Percentiles rank a stretch among this genome's conserved stretches.
phyloP scores from a whole-genome alignment of 2,113 vertebrate species.

The Leptobrachium leishanense region DNA sequence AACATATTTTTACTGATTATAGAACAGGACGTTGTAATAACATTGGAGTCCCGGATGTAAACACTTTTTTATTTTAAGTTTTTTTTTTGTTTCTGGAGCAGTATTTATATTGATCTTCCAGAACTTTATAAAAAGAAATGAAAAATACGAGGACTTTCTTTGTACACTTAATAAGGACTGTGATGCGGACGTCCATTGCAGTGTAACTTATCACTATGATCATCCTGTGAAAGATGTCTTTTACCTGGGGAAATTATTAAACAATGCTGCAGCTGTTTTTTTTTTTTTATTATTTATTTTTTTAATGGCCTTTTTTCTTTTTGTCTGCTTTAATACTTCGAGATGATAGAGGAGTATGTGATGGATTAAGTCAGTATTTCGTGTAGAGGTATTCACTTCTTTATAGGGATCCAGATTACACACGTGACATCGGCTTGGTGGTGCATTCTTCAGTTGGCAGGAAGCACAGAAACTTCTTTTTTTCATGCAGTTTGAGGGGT shows the following conservation, averaged over 20 bases:
- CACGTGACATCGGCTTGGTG: no score
- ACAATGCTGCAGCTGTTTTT: conserved; percentile 52
- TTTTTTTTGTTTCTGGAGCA: conserved; percentile 67
- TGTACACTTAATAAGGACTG: conserved; percentile 64
- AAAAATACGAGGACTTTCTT: conserved; percentile 65
- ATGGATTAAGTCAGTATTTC: no score
- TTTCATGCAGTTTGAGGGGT: no score
- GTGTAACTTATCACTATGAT: conserved; percentile 65
- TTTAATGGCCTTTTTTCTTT: background rate
- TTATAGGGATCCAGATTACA: no score
- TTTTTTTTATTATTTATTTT: background rate
- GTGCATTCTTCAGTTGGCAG: no score
- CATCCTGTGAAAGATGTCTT: conserved; percentile 75
- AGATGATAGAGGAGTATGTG: no score
- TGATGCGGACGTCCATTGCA: conserved; percentile 59
- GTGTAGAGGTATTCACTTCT: no score
- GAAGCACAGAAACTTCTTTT: no score
- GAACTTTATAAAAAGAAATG: conserved; percentile 65
- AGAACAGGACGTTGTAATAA: conserved; percentile 70
- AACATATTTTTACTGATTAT: conserved; percentile 62
- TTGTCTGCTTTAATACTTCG: no score
- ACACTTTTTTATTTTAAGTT: conserved; percentile 54
- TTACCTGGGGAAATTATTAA: conserved; percentile 67
- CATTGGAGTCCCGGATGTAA: conserved; percentile 71
- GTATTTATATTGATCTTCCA: conserved; percentile 78